These are phyloP conservation scores for Drosophila albomicans DNA, from an alignment of 1,140 invertebrate species.

Conservation along the genomic window DNA sequence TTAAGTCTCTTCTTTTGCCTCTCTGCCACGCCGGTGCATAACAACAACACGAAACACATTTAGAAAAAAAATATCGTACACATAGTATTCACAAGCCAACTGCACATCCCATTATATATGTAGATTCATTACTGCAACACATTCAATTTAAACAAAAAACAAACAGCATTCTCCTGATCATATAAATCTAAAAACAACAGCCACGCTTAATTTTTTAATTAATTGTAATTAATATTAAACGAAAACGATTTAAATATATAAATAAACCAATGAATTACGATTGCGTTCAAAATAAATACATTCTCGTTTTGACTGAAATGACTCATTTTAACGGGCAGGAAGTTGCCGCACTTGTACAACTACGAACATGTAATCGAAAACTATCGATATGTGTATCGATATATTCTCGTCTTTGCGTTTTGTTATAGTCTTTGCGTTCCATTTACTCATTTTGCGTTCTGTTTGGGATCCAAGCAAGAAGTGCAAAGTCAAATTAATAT, in stretches of 20 bases:
- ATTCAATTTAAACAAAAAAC: constrained; percentile 68
- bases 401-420: constrained; percentile 19
- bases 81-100: constrained; percentile 60
- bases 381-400: constrained; percentile 17
- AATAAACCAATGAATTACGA: constrained; percentile 74
- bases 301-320: neutral
- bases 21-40: constrained; percentile 41
- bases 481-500: constrained; percentile 27
- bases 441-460: constrained; percentile 37
- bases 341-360: neutral
- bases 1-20: neutral
- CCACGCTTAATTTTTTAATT: constrained; percentile 81
- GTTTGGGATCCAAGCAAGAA: constrained; percentile 40
- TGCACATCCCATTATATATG: constrained; percentile 60
- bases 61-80: constrained; percentile 45
- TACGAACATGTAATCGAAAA: constrained; percentile 9
- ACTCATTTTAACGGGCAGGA: neutral
- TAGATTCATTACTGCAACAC: constrained; percentile 60
- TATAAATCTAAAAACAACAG: constrained; percentile 77
- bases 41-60: constrained; percentile 21
- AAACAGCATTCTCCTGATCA: constrained; percentile 77
- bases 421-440: constrained; percentile 14
- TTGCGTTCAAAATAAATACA: constrained; percentile 27
- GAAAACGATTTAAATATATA: constrained; percentile 80
- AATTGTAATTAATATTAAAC: constrained; percentile 81